These are phyloP conservation scores for Scortum barcoo DNA, from an alignment of 2,113 vertebrate genomes.

Conservation along the genomic window DNA sequence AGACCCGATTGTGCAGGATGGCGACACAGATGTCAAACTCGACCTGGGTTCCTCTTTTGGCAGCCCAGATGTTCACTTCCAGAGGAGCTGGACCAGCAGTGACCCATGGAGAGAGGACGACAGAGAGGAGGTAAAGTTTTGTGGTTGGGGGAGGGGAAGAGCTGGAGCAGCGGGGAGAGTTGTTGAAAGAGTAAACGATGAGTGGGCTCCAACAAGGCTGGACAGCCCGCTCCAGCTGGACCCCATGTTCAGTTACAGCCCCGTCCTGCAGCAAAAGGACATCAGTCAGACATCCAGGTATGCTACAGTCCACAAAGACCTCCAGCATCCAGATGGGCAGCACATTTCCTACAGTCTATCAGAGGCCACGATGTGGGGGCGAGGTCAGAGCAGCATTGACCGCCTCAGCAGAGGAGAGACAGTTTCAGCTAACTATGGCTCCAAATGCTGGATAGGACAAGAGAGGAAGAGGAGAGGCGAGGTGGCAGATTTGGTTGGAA, in stretches of 20 bases:
- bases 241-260: conserved; percentile 21
- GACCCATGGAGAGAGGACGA: conserved; percentile 33
- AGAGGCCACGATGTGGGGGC: conserved; percentile 25
- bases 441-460: conserved; percentile 52
- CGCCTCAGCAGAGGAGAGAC: background rate
- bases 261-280: conserved; percentile 17
- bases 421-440: conserved; percentile 27
- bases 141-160: conserved; percentile 29
- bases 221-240: conserved; percentile 38
- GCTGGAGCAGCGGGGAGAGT: conserved; percentile 46
- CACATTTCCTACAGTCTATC: background rate
- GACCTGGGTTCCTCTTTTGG: conserved; percentile 32
- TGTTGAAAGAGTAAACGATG: conserved; percentile 36
- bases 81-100: conserved; percentile 23
- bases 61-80: conserved; percentile 24
- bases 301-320: background rate
- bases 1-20: background rate
- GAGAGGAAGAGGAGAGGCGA: conserved; percentile 79
- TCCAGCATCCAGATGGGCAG: background rate
- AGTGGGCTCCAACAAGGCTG: conserved; percentile 5
- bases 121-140: conserved; percentile 15
- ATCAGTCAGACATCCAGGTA: background rate
- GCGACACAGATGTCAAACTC: conserved; percentile 21
- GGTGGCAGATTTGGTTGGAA: conserved; percentile 8
- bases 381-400: background rate